Evolutionary conservation across 1,140 invertebrate genomes (phyloP), one percentile per base, ranked within the genome.

Genomic region (Vollenhovia emeryi): DNA sequence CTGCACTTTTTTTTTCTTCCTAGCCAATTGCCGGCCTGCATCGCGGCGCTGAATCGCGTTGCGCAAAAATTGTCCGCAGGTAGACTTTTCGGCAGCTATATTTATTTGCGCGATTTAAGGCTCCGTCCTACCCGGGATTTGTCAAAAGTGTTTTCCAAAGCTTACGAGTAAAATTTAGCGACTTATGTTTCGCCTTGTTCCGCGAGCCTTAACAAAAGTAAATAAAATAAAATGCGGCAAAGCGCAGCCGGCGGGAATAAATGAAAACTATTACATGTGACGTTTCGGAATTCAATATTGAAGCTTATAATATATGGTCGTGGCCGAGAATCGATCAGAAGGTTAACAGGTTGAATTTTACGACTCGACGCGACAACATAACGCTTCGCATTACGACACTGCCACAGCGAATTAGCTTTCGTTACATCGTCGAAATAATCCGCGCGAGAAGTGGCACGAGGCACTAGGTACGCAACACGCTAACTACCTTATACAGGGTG

Each of bases 341-440:
- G n/a, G 92, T 92, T 93, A 93, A 93, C 92, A 92, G 91, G 90
- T 92, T 90, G 91, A 90, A 90, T 91, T 92, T 93, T 91, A 93
- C 91, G 92, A 91, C 92, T 93, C 92, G 87, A 91, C 91, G 89
- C 92, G 91, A 90, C 88, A 89, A 90, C 87, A 88, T 68, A 66
- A 71, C 66, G 8, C 57, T 4, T 40, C n/a, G 59, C 30, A 27
- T 76, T 84, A 62, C 36, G 45, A 15, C 66, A 45, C 27, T n/a
- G 24, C 55, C 11, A 24, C 55, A 40, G 21, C 69, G 55, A 43
- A 43, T 50, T 40, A 52, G 24, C 71, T 62, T 62, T 60, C 55
- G 71, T 76, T 62, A 84, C 40, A 76, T 48, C 55, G 80, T 57
- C 57, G 71, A 76, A 84, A 75, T 84, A 45, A 84, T 82, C 80